phyloP scores from a whole-genome alignment of 2,797 vertebrate species.

The Diglossa cyanea region DNA sequence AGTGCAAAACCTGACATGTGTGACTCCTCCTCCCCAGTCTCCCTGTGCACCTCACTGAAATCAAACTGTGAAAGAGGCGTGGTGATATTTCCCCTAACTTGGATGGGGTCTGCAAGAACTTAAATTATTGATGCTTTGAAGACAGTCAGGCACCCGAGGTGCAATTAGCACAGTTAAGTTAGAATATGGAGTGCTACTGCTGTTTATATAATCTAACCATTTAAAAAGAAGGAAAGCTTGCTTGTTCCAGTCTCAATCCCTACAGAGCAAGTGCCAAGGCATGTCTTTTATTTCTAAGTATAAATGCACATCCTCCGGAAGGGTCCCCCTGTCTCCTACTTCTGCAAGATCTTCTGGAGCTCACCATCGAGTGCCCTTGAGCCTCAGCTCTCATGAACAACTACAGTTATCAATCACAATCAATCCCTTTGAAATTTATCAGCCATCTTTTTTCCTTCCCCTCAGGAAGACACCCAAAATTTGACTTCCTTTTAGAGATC shows the following conservation, averaged over 20 bases:
- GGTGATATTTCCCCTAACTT: neutral
- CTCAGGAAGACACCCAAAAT: slow-evolving; percentile 27
- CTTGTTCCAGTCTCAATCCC: neutral
- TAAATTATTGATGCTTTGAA: neutral
- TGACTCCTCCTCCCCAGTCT: neutral
- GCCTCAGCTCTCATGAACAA: neutral
- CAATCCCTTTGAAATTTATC: slow-evolving; percentile 55
- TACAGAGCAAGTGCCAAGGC: neutral
- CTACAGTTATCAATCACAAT: neutral
- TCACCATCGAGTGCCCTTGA: neutral
- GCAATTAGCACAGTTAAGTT: neutral
- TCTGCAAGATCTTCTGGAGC: neutral
- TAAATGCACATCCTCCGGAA: neutral
- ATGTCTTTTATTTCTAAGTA: neutral
- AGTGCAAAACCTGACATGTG: neutral
- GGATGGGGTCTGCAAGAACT: neutral
- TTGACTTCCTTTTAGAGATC: slow-evolving; percentile 34
- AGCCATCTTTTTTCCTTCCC: slow-evolving; percentile 34
- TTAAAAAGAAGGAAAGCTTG: neutral
- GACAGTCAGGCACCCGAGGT: neutral
- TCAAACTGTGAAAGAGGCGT: neutral
- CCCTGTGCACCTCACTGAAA: neutral
- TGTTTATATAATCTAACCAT: neutral
- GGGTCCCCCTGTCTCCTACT: neutral
- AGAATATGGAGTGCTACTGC: neutral